Base-by-base conservation (phyloP, 2,797 vertebrate genomes). In the Rhabdomys pumilio region DNA sequence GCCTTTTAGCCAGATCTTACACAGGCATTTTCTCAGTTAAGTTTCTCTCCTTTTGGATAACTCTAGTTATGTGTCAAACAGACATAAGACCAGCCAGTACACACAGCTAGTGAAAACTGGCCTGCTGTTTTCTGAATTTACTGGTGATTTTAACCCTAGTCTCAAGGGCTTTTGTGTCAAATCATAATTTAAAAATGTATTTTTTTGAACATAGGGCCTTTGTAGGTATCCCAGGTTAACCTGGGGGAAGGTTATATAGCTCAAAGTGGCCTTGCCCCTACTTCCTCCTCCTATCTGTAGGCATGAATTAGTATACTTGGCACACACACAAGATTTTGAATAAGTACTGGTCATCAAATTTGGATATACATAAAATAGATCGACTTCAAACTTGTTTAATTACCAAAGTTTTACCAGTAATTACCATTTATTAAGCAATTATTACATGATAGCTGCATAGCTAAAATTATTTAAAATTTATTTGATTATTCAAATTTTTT, bases 361-460 rank as follows among this genome's bases (percentile, higher is more conserved):
- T 84, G 12, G 38, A 69, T 26, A 88, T 44, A 93, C 4, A 76
- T 10, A 90, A 95, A 89, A 94, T 44, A 61, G 77, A 34, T 5
- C 79, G 50, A 47, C 12, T 97, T 89, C 17, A 79, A 96, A 83
- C n/a, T 75, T 88, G 7, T 0, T 73, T 79, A 95, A 94, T 89
- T 92, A 31, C 67, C 85, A 14, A 96, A 79, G 7, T 90, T 31
- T 65, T 8, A 91, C 47, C 14, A 86, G 34, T 72, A 83, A 92
- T 65, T 93, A 81, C 5, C 82, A 93, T 85, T 96, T 93, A 75
- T 69, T 86, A 89, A 90, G 72, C 22, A 95, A 80, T 90, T 90
- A 88, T 67, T 89, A 79, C 1, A 90, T 53, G 55, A 20, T 89
- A 90, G 22, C 11, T 82, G 1, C 9, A 47, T 59, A 38, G 38